Base-by-base conservation (phyloP, 2,888 invertebrate species). In the Eurytoma californica region DNA sequence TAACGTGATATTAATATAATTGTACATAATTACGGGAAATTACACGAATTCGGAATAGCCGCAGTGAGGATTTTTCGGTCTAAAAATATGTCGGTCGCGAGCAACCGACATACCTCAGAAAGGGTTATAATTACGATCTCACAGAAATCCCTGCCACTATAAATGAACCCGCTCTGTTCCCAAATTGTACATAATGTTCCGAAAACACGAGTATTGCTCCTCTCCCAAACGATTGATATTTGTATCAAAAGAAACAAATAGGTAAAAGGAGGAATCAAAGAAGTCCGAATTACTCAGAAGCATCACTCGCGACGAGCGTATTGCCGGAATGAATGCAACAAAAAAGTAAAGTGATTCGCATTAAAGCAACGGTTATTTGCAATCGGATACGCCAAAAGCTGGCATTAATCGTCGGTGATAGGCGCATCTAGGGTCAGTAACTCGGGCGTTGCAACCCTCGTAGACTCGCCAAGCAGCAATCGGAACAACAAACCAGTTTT, bases 401-500 rank as follows among this genome's bases (percentile, higher is more conserved):
- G 14, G 18, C 28, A n/a, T 58, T 68, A 39, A 55, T 13, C 49
- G 24, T 61, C 55, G 58, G 30, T 53, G 53, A 61, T 61, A 49
- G 47, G 2, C n/a, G 20, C 39, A 12, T 16, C 51, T 5, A 49
- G 24, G 67, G 55, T 74, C 74, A 66, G 47, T 58, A 74, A 66
- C 66, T 57, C 63, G 30, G 14, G 16, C 39, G 39, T 7, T 7
- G 16, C n/a, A 30, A 30, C 28, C 39, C 63, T 63, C 18, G 61
- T n/a, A 30, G 12, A 24, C 53, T 53, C 53, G 53, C 53, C 53
- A 24, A 20, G 39, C 39, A 57, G 55, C 20, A 55, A 30, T 53
- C 75, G 61, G 47, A 66, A 70, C 61, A 76, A 61, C 58, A 70
- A 77, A 77, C 70, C 65, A 77, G 77, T 77, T 77, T 77, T 77